Conservation (phyloP, 2,888 invertebrate genomes). For the Macrosoma leucophasiata region DNA sequence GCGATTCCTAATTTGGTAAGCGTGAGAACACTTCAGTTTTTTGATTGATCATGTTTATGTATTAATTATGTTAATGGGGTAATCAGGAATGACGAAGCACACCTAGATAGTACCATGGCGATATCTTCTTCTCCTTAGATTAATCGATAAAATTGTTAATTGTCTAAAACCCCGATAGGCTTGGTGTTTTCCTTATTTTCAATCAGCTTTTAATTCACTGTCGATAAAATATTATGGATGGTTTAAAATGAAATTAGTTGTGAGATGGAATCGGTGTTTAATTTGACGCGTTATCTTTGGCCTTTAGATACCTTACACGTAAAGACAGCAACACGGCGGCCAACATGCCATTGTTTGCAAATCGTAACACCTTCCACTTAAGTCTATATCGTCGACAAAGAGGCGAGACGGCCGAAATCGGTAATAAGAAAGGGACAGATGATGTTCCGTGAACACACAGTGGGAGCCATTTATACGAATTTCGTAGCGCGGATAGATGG, state of each 20-base stretch:
- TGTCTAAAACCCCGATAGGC: no score
- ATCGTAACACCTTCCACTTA: conserved; percentile 55
- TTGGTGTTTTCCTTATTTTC: no score
- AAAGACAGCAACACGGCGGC: conserved; percentile 54
- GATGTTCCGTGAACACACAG: conserved; percentile 27
- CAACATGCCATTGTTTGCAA: conserved; percentile 74
- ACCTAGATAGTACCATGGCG: no score
- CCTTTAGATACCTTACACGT: conserved; percentile 54
- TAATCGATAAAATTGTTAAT: no score
- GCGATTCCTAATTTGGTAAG: no score
- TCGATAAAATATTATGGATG: no score
- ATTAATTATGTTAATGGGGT: no score
- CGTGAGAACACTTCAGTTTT: no score
- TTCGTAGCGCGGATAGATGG: conserved; percentile 31
- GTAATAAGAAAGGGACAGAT: conserved; percentile 33
- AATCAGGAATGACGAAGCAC: no score
- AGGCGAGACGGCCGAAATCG: conserved; percentile 12
- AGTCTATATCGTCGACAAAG: conserved; percentile 27
- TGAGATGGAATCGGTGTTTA: conserved; percentile 39
- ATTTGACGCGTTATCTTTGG: conserved; percentile 57
- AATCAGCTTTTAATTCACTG: no score
- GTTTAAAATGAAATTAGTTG: conserved; percentile 14
- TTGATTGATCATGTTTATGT: no score
- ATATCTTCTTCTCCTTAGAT: no score
- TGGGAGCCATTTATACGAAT: conserved; percentile 25